Evolutionary conservation across 1,140 invertebrate genomes (phyloP).

Genomic region (Drosophila sulfurigaster): DNA sequence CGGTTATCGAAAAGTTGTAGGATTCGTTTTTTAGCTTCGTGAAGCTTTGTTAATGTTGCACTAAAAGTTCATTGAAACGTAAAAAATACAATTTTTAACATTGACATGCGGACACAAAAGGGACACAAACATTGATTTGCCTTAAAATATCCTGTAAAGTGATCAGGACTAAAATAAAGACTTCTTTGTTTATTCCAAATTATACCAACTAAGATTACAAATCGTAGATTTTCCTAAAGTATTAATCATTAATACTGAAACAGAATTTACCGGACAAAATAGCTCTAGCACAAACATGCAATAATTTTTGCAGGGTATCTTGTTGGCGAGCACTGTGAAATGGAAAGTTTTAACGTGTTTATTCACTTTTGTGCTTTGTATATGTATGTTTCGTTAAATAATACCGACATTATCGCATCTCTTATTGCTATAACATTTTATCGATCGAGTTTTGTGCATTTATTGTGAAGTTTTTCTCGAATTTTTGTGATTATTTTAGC

Average conservation of each 20-base stretch:
- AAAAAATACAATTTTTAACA: constrained; percentile 60
- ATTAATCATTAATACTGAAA: too few relatives aligned
- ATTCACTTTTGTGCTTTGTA: constrained; percentile 1
- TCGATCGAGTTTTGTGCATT: constrained; percentile 20
- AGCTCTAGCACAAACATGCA: constrained; percentile 7
- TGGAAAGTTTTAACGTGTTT: background rate
- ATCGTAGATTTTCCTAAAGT: too few relatives aligned
- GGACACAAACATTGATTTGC: too few relatives aligned
- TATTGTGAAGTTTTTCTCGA: background rate
- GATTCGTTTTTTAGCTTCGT: constrained; percentile 38
- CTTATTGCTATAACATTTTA: constrained; percentile 43
- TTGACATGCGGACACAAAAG: constrained; percentile 40
- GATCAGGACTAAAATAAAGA: too few relatives aligned
- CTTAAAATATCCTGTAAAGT: too few relatives aligned
- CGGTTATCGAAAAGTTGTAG: constrained; percentile 10
- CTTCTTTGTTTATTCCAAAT: too few relatives aligned
- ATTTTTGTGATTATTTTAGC: constrained; percentile 12
- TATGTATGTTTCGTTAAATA: background rate
- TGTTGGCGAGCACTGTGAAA: too few relatives aligned
- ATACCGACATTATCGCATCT: constrained; percentile 35
- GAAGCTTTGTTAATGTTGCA: constrained; percentile 55
- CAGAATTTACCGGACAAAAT: constrained; percentile 18
- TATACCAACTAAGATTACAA: too few relatives aligned
- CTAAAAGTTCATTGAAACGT: constrained; percentile 67
- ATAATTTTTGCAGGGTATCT: background rate